Evolutionary conservation across 2,113 vertebrate genomes (phyloP).

Genomic region (Barnardius zonarius): DNA sequence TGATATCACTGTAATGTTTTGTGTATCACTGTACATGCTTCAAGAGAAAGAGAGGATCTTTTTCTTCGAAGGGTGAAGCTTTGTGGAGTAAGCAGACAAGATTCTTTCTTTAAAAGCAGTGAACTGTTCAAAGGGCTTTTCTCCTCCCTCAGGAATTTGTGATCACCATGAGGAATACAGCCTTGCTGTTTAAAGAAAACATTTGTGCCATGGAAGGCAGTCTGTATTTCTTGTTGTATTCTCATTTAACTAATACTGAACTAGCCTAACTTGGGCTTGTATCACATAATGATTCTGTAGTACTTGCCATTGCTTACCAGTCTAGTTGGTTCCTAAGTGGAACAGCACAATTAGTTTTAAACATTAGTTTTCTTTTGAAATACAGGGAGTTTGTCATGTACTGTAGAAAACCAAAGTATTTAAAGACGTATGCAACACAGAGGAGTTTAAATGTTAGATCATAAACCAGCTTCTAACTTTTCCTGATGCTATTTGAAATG

Average conservation of each 20-base stretch:
- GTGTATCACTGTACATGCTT: neutral
- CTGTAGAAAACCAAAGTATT: neutral
- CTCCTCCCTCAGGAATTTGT: neutral
- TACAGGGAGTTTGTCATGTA: neutral
- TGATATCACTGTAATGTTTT: accelerated
- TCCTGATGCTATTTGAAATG: neutral
- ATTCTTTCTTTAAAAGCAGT: neutral
- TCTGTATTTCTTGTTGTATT: neutral
- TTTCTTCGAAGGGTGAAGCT: neutral
- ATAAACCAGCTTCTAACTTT: neutral
- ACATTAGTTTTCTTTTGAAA: neutral
- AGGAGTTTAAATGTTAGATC: neutral
- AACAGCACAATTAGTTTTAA: neutral
- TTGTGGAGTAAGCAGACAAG: neutral
- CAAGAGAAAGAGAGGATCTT: neutral
- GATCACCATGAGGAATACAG: neutral
- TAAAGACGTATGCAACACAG: neutral
- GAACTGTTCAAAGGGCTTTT: neutral
- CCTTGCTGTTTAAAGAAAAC: neutral
- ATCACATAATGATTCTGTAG: neutral
- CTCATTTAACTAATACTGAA: neutral
- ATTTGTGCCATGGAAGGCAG: neutral
- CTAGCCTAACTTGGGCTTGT: neutral
- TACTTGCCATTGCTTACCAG: neutral
- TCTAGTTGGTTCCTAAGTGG: neutral